A percentile compares a stretch with the other conserved stretches of the same genome.
Evolutionary conservation across 37 sponge, comb jelly and placozoan species (phyloP).

Genomic region (Ephydatia muelleri): DNA sequence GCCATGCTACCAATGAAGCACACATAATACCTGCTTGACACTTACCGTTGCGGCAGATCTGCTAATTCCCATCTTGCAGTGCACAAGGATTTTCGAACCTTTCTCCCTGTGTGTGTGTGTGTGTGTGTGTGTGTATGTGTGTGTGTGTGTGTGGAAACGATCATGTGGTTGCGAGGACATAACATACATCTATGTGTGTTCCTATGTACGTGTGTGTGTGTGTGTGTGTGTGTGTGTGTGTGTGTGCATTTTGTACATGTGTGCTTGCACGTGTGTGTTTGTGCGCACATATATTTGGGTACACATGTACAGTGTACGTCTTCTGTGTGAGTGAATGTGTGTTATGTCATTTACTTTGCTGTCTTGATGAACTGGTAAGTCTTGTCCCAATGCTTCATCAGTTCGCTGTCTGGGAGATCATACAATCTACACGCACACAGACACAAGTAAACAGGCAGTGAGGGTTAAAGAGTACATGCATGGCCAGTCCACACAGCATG

Average conservation of each 20-base stretch:
- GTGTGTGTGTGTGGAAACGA: neutral
- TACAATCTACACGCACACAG: slow-evolving; percentile 70
- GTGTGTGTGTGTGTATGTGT: neutral
- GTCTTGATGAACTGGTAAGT: slow-evolving; percentile 93
- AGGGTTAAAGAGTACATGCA: neutral
- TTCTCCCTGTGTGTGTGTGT: slow-evolving; percentile 15
- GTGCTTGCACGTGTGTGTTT: too few relatives aligned
- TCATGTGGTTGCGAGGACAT: too few relatives aligned
- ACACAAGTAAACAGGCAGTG: too few relatives aligned
- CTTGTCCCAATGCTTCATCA: slow-evolving; percentile 95
- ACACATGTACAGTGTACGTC: too few relatives aligned
- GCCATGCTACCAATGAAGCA: too few relatives aligned
- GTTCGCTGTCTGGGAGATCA: slow-evolving; percentile 84
- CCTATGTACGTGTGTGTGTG: too few relatives aligned
- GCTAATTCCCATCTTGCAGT: slow-evolving; percentile 97
- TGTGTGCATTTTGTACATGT: too few relatives aligned
- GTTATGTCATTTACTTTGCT: slow-evolving; percentile 71
- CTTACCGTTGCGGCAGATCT: slow-evolving; percentile 97
- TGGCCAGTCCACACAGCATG: neutral
- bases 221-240: neutral
- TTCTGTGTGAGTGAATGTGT: neutral
- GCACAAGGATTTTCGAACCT: slow-evolving; percentile 78
- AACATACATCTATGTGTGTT: too few relatives aligned
- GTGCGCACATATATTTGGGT: too few relatives aligned
- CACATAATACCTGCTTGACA: too few relatives aligned